Conservation (phyloP, 2,113 vertebrate species). For the human (Homo sapiens) region DNA sequence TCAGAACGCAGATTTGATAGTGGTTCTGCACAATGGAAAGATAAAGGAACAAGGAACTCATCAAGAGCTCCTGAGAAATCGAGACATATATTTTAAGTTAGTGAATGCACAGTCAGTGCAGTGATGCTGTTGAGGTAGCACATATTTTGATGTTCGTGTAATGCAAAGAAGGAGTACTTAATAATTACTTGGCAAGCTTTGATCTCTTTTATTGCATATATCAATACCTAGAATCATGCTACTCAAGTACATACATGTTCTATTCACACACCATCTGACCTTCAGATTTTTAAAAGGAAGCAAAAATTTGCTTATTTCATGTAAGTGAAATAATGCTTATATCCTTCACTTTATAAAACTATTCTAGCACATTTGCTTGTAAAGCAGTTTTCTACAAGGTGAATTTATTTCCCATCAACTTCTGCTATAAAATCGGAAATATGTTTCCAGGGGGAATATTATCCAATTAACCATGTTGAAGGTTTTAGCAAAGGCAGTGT, state of each 20-base stretch:
- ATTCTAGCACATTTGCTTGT: neutral
- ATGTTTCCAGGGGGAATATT: neutral
- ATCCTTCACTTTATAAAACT: conserved; percentile 7
- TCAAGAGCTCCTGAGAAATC: conserved; percentile 78
- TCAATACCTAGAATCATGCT: conserved; percentile 31
- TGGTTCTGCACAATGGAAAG: conserved; percentile 70
- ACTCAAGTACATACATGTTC: neutral
- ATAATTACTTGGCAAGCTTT: conserved; percentile 35
- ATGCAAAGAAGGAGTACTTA: neutral
- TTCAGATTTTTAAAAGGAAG: conserved; percentile 56
- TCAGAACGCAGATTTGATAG: conserved; percentile 69
- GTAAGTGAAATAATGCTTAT: neutral
- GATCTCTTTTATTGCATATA: conserved; percentile 36
- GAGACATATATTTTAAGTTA: conserved; percentile 83
- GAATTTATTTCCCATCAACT: neutral
- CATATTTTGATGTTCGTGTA: conserved; percentile 59
- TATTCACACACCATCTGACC: conserved; percentile 15
- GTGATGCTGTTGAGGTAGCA: conserved; percentile 65
- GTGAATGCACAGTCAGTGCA: conserved; percentile 80
- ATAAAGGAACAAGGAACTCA: conserved; percentile 76
- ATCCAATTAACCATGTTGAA: neutral
- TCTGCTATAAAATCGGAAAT: conserved; percentile 24
- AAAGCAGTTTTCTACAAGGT: conserved; percentile 33
- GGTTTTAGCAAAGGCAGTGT: neutral
- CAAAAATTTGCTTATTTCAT: neutral